Evolutionary conservation across 2,113 vertebrate species (phyloP), one percentile per base, ranked within the genome.

Genomic region (Indicator maculatus): DNA sequence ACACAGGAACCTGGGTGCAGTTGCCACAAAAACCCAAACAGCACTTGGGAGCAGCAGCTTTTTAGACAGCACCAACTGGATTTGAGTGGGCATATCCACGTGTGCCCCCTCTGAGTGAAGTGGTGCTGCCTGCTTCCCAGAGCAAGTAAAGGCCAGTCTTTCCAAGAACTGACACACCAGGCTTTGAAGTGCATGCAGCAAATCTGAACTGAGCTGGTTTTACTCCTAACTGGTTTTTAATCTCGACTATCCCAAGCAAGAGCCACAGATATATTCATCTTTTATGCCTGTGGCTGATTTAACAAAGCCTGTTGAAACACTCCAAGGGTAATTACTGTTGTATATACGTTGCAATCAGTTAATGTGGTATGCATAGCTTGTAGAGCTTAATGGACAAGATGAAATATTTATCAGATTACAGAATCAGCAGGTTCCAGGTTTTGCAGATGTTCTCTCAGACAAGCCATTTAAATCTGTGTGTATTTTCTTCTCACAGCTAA

Each of bases 401-500:
- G 56, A 91, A 95, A 91, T 95, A 88, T 84, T 95, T 85, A 91
- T 91, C 78, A 80, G 72, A 88, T 71, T 59, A 73, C 60, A 70
- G 81, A 86, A 91, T 50, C 21, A 65, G 66, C 53, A 86, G 81
- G 70, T 78, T 88, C 69, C 50, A 88, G 69, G 74, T 83, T 93
- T 94, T 91, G 61, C 85, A 96, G 83, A 88, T 70, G 45, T 85
- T 93, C 87, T 75, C 74, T 91, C 85, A 88, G 61, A 93, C 66
- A 93, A 89, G 63, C 31, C 50, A 73, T 91, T 91, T 75, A 87
- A 93, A 91, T 91, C 41, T 33, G 31, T 85, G 72, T 88, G 75
- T 93, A 67, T 86, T 93, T 94, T 87, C 86, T 93, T 83, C 86
- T 83, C 76, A 60, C 65, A 86, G 69, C 72, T 96, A 93, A 95